Conservation (phyloP, 2,113 vertebrate genomes). For the Capreolus pygargus region DNA sequence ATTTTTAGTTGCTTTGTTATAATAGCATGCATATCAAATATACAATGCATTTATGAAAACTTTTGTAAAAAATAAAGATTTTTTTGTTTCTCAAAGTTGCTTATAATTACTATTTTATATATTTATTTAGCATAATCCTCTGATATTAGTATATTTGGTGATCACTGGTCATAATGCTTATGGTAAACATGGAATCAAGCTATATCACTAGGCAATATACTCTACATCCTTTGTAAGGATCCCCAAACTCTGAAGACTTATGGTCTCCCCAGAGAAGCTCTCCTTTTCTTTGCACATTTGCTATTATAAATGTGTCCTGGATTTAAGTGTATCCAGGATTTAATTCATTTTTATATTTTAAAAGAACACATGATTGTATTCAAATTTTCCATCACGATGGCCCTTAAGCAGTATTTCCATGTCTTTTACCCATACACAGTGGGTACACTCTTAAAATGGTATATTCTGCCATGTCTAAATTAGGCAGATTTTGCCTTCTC, state of each 20-base stretch:
- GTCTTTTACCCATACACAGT: not conserved
- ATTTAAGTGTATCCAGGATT: conserved; percentile 2
- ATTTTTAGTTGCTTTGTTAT: conserved; percentile 76
- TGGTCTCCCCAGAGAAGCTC: not conserved
- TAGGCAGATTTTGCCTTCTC: not conserved
- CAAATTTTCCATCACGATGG: not conserved
- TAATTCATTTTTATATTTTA: conserved; percentile 16
- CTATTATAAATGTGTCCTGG: not conserved
- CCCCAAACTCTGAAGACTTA: not conserved
- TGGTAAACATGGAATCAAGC: not conserved
- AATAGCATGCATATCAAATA: conserved; percentile 75
- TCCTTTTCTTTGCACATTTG: not conserved
- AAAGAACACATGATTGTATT: not conserved
- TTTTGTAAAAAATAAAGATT: conserved; percentile 81
- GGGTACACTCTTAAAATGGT: not conserved
- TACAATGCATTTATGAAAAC: conserved; percentile 68
- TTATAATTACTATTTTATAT: conserved; percentile 70
- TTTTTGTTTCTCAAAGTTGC: conserved; percentile 74
- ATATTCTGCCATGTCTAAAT: not conserved
- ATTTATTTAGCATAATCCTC: not conserved
- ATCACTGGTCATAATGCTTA: not conserved
- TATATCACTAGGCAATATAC: not conserved
- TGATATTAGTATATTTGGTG: not conserved
- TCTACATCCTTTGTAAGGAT: not conserved
- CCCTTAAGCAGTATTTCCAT: not conserved